These are phyloP conservation scores for Kryptopterus vitreolus DNA, from an alignment of 2,797 vertebrate species.

Conservation along the genomic window DNA sequence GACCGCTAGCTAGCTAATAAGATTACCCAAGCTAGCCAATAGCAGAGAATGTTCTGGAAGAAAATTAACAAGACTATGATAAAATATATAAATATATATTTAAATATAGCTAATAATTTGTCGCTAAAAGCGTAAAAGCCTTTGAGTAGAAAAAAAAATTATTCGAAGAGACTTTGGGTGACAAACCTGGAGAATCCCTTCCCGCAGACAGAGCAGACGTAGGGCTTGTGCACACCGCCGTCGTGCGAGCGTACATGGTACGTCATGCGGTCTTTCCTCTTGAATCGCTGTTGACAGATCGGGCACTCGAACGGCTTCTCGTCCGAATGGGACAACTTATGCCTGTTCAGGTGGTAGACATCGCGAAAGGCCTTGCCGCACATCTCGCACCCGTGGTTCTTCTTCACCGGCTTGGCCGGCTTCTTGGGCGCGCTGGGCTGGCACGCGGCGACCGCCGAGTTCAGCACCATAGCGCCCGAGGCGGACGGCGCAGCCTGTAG, in stretches of 20 bases:
- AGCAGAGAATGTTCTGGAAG: background rate
- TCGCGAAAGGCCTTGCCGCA: constrained; percentile 98
- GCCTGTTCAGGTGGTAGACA: constrained; percentile 97
- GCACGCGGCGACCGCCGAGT: constrained; percentile 70
- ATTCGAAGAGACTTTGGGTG: background rate
- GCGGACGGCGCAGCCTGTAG: constrained; percentile 92
- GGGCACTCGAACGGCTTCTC: constrained; percentile 98
- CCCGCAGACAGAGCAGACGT: constrained; percentile 97
- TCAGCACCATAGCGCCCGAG: constrained; percentile 78
- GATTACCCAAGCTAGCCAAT: background rate
- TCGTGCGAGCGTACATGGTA: constrained; percentile 98
- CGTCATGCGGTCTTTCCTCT: constrained; percentile 98
- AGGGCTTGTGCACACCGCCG: constrained; percentile 97
- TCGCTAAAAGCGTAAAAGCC: too few relatives aligned
- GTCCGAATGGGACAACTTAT: constrained; percentile 98
- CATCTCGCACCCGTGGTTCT: constrained; percentile 99
- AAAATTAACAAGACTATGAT: background rate
- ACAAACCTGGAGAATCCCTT: constrained; percentile 98
- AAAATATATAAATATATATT: background rate
- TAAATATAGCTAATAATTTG: too few relatives aligned
- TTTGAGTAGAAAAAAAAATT: too few relatives aligned
- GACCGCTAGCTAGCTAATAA: background rate
- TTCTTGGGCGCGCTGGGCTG: constrained; percentile 84
- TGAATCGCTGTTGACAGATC: constrained; percentile 98
- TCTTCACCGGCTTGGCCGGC: constrained; percentile 95